phyloP scores from a whole-genome alignment of 1,140 invertebrate genomes.

The Drosophila triauraria region DNA sequence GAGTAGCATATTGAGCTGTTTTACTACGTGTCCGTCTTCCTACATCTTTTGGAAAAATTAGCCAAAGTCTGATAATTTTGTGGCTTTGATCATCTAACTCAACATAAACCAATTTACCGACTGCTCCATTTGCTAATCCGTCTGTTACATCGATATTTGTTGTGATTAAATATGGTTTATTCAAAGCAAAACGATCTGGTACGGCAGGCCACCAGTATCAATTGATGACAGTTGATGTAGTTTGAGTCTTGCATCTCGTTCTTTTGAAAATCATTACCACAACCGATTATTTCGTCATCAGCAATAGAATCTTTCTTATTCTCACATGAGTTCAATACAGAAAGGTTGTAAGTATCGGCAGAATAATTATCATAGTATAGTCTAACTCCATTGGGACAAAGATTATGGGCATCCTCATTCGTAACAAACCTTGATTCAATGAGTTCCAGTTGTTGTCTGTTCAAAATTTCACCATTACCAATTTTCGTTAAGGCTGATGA shows the following conservation, averaged over 20 bases:
- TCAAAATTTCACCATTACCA: no score
- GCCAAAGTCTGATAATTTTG: neutral
- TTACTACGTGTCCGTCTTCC: constrained; percentile 1
- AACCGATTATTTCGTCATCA: no score
- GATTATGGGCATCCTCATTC: no score
- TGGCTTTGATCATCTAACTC: neutral
- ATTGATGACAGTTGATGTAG: constrained; percentile 2
- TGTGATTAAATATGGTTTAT: constrained; percentile 1
- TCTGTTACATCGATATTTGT: constrained; percentile 3
- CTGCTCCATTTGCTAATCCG: constrained; percentile 1
- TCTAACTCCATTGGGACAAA: no score
- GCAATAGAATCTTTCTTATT: no score
- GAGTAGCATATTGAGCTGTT: constrained; percentile 1
- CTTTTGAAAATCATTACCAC: neutral
- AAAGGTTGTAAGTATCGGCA: no score
- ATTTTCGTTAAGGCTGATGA: no score
- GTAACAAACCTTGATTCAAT: no score
- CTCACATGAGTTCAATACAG: no score
- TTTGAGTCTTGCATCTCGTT: constrained; percentile 4
- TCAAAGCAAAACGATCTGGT: constrained; percentile 3
- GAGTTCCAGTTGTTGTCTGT: no score
- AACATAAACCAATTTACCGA: neutral
- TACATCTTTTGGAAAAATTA: constrained; percentile 2
- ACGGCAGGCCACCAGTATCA: constrained; percentile 2
- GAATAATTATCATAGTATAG: no score